Conservation (phyloP, 2,797 vertebrate genomes). For the Mormyrops boulengeri region DNA sequence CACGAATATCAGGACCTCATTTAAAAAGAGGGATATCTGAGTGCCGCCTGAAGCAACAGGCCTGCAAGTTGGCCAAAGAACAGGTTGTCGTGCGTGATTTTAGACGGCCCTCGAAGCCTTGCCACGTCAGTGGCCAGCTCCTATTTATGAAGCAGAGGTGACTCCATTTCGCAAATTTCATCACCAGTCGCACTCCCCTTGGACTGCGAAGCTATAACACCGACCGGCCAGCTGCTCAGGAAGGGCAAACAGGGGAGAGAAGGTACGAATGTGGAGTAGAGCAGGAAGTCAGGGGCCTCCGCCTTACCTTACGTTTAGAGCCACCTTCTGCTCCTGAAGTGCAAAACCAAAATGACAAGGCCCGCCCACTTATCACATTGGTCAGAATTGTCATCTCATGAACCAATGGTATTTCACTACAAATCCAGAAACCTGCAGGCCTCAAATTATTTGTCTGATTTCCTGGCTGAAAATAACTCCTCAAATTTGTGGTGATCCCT, state of each 20-base stretch:
- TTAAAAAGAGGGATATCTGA: neutral
- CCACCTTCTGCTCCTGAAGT: neutral
- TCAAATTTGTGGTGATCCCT: neutral
- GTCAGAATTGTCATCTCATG: neutral
- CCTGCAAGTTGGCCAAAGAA: neutral
- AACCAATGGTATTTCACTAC: neutral
- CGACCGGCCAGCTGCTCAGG: neutral
- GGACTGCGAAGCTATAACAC: neutral
- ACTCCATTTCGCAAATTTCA: neutral
- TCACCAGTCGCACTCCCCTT: neutral
- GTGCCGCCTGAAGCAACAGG: neutral
- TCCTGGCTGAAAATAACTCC: neutral
- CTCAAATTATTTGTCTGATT: neutral
- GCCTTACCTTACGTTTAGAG: neutral
- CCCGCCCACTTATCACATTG: neutral
- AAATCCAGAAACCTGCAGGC: neutral
- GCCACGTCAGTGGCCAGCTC: neutral
- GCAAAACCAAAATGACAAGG: neutral
- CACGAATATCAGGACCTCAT: neutral
- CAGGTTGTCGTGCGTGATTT: neutral
- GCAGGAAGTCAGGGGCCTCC: neutral
- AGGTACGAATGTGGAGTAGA: neutral
- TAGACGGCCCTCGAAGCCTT: neutral
- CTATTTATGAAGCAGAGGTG: slow-evolving; percentile 1
- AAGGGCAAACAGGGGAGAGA: neutral